Evolutionary conservation across 2,797 vertebrate genomes (phyloP).

Genomic region (Acrocephalus scirpaceus): DNA sequence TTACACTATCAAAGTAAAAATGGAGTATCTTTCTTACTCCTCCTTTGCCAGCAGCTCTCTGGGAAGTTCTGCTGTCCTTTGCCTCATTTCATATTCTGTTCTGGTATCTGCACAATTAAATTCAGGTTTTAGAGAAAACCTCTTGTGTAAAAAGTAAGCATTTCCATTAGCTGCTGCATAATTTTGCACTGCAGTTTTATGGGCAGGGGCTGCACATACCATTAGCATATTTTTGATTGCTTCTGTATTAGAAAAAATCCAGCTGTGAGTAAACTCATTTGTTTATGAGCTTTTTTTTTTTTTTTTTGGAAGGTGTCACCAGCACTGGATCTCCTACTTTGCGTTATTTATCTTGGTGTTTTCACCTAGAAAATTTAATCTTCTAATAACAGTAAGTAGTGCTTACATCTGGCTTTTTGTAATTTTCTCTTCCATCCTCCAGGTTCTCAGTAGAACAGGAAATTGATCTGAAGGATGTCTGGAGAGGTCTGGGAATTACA

Average conservation of each 20-base stretch:
- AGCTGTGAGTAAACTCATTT: not conserved
- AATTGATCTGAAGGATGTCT: conserved; percentile 87
- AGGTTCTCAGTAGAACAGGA: conserved; percentile 97
- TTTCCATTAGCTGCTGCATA: not conserved
- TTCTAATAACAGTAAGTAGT: not conserved
- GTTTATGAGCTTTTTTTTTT: not conserved
- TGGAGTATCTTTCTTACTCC: not conserved
- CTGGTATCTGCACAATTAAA: not conserved
- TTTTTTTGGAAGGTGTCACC: not conserved
- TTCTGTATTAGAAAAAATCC: not conserved
- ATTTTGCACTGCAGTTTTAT: conserved; percentile 13
- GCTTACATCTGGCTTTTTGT: not conserved
- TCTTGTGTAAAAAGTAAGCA: not conserved
- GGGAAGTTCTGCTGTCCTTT: not conserved
- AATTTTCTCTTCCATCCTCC: not conserved
- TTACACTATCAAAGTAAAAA: not conserved
- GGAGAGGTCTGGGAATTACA: conserved; percentile 90
- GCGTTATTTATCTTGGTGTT: not conserved
- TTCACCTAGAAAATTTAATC: not conserved
- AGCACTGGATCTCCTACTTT: not conserved
- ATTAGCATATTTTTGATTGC: conserved; percentile 23
- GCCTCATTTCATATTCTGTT: not conserved
- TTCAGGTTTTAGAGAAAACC: not conserved
- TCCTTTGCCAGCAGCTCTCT: not conserved
- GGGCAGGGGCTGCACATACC: not conserved